Conservation (phyloP, 2,888 invertebrate genomes). For the Polyommatus iphigenia region DNA sequence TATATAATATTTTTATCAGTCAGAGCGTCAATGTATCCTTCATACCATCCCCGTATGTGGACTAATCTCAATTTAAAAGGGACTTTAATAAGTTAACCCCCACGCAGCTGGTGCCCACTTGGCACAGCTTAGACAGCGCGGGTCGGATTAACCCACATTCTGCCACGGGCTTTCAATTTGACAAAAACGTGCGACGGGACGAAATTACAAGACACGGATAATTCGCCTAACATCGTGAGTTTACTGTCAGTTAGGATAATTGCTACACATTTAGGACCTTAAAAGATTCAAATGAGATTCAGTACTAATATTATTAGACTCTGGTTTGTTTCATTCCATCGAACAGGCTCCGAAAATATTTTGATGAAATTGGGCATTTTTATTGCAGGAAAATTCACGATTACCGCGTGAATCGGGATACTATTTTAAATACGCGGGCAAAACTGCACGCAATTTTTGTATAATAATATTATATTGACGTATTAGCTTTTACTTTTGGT, state of each 20-base stretch:
- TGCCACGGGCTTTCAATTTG: conserved; percentile 28
- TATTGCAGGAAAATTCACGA: too few relatives aligned
- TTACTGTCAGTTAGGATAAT: neutral
- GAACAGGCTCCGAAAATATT: too few relatives aligned
- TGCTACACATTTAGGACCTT: neutral
- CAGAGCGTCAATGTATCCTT: neutral
- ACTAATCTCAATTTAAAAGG: neutral
- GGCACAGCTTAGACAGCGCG: conserved; percentile 1
- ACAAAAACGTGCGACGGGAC: conserved; percentile 2
- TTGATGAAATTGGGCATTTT: too few relatives aligned
- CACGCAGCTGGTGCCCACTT: conserved; percentile 2
- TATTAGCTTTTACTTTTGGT: too few relatives aligned
- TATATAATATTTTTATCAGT: neutral
- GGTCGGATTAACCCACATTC: conserved; percentile 32
- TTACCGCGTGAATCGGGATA: too few relatives aligned
- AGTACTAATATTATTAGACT: too few relatives aligned
- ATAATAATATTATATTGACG: too few relatives aligned
- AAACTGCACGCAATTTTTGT: too few relatives aligned
- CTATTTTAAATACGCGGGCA: too few relatives aligned
- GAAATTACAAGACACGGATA: neutral
- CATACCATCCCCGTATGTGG: neutral
- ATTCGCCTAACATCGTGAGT: neutral
- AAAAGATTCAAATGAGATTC: neutral
- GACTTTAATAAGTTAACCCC: conserved; percentile 4
- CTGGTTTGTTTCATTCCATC: neutral